A percentile compares a stretch with the other conserved stretches of the same genome.
phyloP scores from a whole-genome alignment of 2,113 vertebrate species.

The Xiphorhynchus elegans region DNA sequence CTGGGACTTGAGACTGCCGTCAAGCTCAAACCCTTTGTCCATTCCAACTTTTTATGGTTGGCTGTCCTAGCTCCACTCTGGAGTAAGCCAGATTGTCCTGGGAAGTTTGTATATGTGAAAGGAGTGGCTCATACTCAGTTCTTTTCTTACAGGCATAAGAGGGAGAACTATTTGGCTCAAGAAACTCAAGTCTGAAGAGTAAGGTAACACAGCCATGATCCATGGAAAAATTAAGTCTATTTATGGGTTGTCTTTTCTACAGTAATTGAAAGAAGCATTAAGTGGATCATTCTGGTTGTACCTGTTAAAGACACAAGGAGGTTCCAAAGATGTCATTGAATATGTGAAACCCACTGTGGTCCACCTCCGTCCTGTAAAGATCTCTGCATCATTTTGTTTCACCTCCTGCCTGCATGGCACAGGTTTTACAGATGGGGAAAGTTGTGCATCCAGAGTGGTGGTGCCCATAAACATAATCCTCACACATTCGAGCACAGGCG shows the following conservation, averaged over 20 bases:
- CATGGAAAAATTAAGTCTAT: background rate
- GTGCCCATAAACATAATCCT: background rate
- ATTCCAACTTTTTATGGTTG: background rate
- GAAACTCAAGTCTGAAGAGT: background rate
- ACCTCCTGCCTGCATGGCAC: background rate
- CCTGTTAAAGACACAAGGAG: background rate
- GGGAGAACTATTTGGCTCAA: background rate
- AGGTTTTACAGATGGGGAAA: background rate
- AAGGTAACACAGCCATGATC: background rate
- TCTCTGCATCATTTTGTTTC: background rate
- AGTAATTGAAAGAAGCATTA: background rate
- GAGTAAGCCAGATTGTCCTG: background rate
- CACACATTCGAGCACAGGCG: background rate
- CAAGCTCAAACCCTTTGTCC: background rate
- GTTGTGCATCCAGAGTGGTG: background rate
- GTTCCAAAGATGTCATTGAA: background rate
- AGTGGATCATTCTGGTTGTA: background rate
- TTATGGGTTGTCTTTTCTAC: background rate
- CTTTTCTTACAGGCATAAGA: background rate
- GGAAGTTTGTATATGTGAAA: background rate
- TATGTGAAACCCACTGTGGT: background rate
- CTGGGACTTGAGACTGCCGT: background rate
- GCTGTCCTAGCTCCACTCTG: background rate
- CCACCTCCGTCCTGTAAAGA: background rate
- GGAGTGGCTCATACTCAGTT: background rate